A percentile compares a stretch with the other conserved stretches of the same genome.
Conservation (phyloP, 2,888 invertebrate species). For the Drosophila formosana region DNA sequence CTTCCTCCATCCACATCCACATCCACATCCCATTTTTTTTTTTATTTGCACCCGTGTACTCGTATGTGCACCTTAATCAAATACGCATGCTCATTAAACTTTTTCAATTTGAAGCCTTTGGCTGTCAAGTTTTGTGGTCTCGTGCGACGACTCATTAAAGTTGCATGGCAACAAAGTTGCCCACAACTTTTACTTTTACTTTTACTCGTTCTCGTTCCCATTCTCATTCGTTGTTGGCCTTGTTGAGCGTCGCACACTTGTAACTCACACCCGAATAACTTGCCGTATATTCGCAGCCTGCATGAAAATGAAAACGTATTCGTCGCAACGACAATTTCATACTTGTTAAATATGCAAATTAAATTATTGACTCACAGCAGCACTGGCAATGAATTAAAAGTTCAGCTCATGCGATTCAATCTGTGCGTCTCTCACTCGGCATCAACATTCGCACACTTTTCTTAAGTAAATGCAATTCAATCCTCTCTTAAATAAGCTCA, state of each 20-base stretch:
- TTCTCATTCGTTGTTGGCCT: background rate
- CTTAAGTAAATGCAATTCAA: background rate
- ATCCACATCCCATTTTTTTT: background rate
- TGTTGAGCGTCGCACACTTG: constrained; percentile 22
- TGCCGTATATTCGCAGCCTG: constrained; percentile 53
- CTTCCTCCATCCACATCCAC: background rate
- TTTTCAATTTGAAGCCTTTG: constrained; percentile 76
- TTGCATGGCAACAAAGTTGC: constrained; percentile 76
- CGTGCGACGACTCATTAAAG: constrained; percentile 71
- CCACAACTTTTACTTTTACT: constrained; percentile 47
- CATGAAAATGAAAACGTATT: constrained; percentile 4
- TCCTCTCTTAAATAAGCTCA: background rate
- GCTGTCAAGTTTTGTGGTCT: constrained; percentile 67
- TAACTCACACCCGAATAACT: constrained; percentile 45
- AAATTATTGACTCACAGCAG: constrained; percentile 53
- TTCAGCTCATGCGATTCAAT: background rate
- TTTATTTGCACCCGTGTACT: background rate
- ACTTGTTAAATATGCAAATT: constrained; percentile 68
- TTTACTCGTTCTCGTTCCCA: constrained; percentile 19
- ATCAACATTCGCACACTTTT: background rate
- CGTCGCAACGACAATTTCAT: constrained; percentile 29
- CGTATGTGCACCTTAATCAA: constrained; percentile 59
- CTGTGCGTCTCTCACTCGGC: background rate
- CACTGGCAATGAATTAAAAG: constrained; percentile 41
- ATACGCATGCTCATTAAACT: constrained; percentile 73